phyloP scores from a whole-genome alignment of 2,113 vertebrate genomes.

The Echinops telfairi region DNA sequence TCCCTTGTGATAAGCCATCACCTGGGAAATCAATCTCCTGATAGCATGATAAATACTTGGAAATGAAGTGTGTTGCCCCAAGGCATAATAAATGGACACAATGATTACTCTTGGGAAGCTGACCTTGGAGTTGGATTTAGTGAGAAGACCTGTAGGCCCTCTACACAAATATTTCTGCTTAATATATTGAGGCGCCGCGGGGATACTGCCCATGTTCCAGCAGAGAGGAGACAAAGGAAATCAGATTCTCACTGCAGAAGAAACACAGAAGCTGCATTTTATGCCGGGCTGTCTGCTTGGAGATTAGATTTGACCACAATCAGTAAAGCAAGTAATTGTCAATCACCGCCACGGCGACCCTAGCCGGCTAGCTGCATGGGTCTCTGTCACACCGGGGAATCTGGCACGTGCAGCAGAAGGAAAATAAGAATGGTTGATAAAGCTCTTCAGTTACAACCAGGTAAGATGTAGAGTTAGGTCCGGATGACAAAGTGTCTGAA shows the following conservation, averaged over 20 bases:
- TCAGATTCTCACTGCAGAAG: background rate
- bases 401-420: background rate
- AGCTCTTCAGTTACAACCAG: background rate
- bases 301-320: constrained; percentile 40
- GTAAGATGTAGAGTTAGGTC: background rate
- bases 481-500: background rate
- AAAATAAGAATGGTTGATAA: background rate
- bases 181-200: background rate
- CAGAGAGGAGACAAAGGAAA: constrained; percentile 42
- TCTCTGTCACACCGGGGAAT: background rate
- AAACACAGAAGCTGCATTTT: constrained; percentile 11
- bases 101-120: constrained; percentile 20
- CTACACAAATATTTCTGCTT: constrained; percentile 23
- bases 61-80: constrained; percentile 25
- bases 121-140: constrained; percentile 27
- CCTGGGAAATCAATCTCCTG: constrained; percentile 57
- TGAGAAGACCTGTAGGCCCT: background rate
- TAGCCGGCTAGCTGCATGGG: background rate
- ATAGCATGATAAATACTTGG: constrained; percentile 52
- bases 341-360: background rate
- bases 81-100: constrained; percentile 42
- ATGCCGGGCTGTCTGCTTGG: background rate
- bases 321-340: constrained; percentile 22
- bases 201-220: background rate
- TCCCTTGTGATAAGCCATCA: background rate